These are phyloP conservation scores for Brachyptera putata DNA, from an alignment of 2,888 invertebrate genomes.

Conservation along the genomic window DNA sequence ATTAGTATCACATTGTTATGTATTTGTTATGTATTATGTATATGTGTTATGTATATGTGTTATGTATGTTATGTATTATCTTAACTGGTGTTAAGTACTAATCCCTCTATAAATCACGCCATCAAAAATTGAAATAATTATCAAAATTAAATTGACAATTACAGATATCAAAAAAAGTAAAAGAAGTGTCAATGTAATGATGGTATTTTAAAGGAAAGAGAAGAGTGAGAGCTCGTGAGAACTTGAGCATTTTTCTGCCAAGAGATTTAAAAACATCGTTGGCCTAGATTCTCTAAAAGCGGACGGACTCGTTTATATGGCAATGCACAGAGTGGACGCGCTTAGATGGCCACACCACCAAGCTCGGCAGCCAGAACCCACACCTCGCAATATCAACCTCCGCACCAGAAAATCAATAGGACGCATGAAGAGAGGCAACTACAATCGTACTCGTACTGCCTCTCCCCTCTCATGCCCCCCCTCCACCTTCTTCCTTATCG, in stretches of 20 bases:
- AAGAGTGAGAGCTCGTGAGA: not conserved
- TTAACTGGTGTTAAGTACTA: too few relatives aligned
- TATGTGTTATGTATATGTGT: too few relatives aligned
- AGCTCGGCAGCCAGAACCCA: not conserved
- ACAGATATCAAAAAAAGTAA: too few relatives aligned
- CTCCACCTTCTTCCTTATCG: not conserved
- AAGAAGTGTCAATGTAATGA: too few relatives aligned
- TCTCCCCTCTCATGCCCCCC: not conserved
- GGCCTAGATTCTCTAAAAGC: not conserved
- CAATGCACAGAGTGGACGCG: not conserved
- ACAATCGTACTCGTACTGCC: not conserved
- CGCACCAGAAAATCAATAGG: conserved; percentile 6
- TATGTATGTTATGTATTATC: too few relatives aligned
- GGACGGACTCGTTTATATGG: not conserved
- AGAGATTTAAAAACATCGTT: not conserved
- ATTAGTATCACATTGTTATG: too few relatives aligned
- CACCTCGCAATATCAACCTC: not conserved
- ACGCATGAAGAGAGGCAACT: not conserved
- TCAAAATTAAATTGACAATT: too few relatives aligned
- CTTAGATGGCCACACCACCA: conserved; percentile 1
- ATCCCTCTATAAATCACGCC: too few relatives aligned
- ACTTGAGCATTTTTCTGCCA: not conserved
- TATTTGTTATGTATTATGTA: too few relatives aligned
- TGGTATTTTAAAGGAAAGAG: not conserved
- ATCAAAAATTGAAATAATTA: too few relatives aligned